Evolutionary conservation across 30 jellyfish, hydroid and myxozoan species (phyloP), one percentile per base, ranked within the genome.

Genomic region (Hydractinia echinata): DNA sequence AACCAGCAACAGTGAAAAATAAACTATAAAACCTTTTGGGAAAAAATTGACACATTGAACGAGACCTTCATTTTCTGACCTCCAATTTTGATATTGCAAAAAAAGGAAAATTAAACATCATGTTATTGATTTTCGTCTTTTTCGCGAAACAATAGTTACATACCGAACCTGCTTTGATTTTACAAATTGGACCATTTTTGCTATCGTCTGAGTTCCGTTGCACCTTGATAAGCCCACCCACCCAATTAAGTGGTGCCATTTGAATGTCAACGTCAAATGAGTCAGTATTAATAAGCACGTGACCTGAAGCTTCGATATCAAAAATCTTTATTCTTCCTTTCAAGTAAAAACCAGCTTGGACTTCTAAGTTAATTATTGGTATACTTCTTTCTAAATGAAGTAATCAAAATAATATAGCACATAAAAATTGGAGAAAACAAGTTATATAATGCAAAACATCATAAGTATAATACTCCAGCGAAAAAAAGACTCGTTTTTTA

Each of bases 131-230:
- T 30, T 30, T 30, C 44, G 44, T 30, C 44, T 30, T 30, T 30
- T 30, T 30, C 2, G 2, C 44, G 2, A 30, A 30, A 30, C 44
- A 30, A 30, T 30, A 30, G 44, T 30, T 30, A 64, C 74, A 7
- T 64, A 64, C 74, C 9, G 9, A 0, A 4, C 19, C 81, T n/a
- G 83, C 15, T 53, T 77, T n/a, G 30, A 88, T 82, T 49, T 74
- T 76, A 0, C 92, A 87, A 44, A 66, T 82, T 49, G 96, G 96
- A 4, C 96, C 96, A 50, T 88, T 77, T 67, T 88, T 69, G 10
- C 10, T 76, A 79, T 88, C 96, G 5, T 66, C 60, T 3, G 62
- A 77, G 21, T 82, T 70, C 79, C 82, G 76, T 51, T 85, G 76
- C 58, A 88, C 50, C 16, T 48, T 39, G 76, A 88, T 82, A 48